phyloP scores from a whole-genome alignment of 2,113 vertebrate genomes.

The Lampris megalopsis region DNA sequence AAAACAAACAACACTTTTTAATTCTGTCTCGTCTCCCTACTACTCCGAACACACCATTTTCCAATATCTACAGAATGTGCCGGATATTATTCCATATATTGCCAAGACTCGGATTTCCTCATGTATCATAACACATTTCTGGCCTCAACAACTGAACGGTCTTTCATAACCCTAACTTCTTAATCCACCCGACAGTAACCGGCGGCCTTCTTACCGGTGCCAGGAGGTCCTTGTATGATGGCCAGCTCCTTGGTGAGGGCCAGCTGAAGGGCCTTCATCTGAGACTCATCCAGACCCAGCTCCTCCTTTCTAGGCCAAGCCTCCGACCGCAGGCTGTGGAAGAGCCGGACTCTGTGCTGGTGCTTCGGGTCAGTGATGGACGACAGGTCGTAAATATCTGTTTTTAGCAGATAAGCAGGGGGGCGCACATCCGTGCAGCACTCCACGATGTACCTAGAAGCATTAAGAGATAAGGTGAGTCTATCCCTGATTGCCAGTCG shows the following conservation, averaged over 20 bases:
- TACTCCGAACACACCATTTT: too few species aligned
- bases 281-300: slow-evolving; percentile 90
- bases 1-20: too few species aligned
- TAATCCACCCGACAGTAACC: slow-evolving; percentile 5
- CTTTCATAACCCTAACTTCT: neutral
- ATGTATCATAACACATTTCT: neutral
- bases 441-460: slow-evolving; percentile 88
- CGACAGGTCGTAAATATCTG: slow-evolving; percentile 81
- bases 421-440: slow-evolving; percentile 82
- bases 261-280: slow-evolving; percentile 88
- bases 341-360: slow-evolving; percentile 42
- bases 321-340: slow-evolving; percentile 75
- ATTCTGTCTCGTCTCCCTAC: too few species aligned
- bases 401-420: slow-evolving; percentile 83
- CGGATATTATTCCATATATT: neutral
- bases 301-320: slow-evolving; percentile 88
- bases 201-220: slow-evolving; percentile 85
- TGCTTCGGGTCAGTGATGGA: slow-evolving; percentile 56
- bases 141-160: neutral
- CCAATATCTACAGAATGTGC: too few species aligned
- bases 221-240: slow-evolving; percentile 96
- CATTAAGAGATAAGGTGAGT: neutral
- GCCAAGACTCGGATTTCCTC: neutral
- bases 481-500: neutral
- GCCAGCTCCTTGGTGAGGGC: slow-evolving; percentile 95